Evolutionary conservation across 2,113 vertebrate genomes (phyloP), one percentile per base, ranked within the genome.

Genomic region (Ramphastos sulfuratus): DNA sequence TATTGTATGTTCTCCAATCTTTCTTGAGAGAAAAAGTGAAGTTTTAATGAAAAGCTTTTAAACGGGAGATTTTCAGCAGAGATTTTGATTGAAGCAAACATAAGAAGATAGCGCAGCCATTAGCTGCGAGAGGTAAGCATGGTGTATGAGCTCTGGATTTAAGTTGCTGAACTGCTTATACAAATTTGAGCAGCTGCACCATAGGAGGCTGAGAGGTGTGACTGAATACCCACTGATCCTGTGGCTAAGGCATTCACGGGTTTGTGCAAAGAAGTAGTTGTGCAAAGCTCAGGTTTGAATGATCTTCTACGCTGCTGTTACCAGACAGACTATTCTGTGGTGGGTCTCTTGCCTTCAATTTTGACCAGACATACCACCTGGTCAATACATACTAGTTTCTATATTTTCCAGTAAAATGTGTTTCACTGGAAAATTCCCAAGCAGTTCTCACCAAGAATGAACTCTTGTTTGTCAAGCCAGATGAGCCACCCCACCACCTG

Each of bases 341-440:
- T 83, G 56, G 50, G 67, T 87, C 73, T 87, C 50, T 54, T 31
- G 77, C n/a, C 35, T 83, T 64, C 1, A 4, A 44, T 70, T 93
- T 74, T 75, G 79, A 79, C 44, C 18, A 79, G 56, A 59, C 25
- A 18, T n/a, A 33, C 44, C 79, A 87, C 30, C 58, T 87, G 58
- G 74, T 60, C 0, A 2, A 55, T 70, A 65, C 44, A 54, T 60
- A 91, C 44, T n/a, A 21, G n/a, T 75, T 90, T 60, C 73, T 54
- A 2, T 33, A 65, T 71, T 70, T 93, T 70, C 83, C 25, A 83
- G 65, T 42, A 83, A 79, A 70, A 50, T 25, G 54, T 80, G 50
- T 84, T 93, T 70, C 67, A 83, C 67, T 84, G 83, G 87, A 90
- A 93, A 93, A 70, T 55, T 87, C 73, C 56, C 74, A 87, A 28